phyloP scores from a whole-genome alignment of 2,113 vertebrate genomes.

The Notothenia rossii region DNA sequence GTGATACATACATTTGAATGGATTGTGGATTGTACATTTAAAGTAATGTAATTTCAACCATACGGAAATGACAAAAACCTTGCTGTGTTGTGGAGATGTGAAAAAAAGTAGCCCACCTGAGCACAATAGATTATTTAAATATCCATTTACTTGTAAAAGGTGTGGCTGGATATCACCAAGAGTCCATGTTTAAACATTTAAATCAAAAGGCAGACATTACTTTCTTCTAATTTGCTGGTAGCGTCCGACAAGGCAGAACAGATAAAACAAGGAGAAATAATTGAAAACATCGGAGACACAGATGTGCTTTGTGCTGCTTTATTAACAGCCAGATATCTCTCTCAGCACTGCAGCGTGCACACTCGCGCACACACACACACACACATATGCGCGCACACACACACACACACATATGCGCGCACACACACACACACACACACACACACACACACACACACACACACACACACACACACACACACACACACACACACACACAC shows the following conservation, averaged over 20 bases:
- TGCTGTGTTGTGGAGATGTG: neutral
- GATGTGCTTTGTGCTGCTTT: conserved; percentile 38
- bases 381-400: no score
- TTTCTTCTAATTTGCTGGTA: conserved; percentile 17
- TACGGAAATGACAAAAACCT: neutral
- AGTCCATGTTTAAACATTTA: conserved; percentile 16
- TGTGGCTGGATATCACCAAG: conserved; percentile 7
- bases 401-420: no score
- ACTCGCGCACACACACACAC: no score
- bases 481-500: no score
- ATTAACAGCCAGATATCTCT: conserved; percentile 52
- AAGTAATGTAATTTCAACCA: neutral
- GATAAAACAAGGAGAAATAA: conserved; percentile 23
- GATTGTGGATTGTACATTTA: neutral
- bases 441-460: no score
- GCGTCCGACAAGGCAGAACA: conserved; percentile 35
- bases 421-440: no score
- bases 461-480: no score
- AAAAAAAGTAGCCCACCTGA: conserved; percentile 8
- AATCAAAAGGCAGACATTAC: conserved; percentile 42
- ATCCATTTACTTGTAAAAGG: neutral
- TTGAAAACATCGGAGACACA: conserved; percentile 34
- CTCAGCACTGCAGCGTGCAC: conserved; percentile 28
- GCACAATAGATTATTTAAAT: neutral
- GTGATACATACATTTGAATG: no score